Evolutionary conservation across 1,140 invertebrate genomes (phyloP).

Genomic region (Drosophila parabipectinata): DNA sequence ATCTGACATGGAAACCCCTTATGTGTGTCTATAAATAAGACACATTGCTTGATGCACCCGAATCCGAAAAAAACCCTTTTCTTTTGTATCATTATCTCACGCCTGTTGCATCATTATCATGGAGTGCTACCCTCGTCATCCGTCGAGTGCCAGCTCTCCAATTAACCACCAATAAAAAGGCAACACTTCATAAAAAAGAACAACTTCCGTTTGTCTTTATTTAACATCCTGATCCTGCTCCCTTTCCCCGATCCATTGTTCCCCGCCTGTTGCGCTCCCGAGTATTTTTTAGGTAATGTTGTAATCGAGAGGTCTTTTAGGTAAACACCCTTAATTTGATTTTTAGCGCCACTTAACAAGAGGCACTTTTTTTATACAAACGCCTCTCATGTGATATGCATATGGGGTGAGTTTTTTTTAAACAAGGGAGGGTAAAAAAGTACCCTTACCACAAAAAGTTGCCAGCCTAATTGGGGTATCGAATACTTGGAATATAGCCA

Average conservation of each 20-base stretch:
- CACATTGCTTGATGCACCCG: neutral
- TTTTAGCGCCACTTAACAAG: slow-evolving; percentile 74
- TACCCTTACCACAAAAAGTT: slow-evolving; percentile 31
- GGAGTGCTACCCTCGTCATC: slow-evolving; percentile 64
- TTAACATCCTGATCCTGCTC: slow-evolving; percentile 34
- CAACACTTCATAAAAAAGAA: slow-evolving; percentile 76
- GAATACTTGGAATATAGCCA: slow-evolving; percentile 25
- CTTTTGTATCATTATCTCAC: slow-evolving; percentile 21
- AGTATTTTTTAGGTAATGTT: slow-evolving; percentile 61
- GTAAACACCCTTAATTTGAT: slow-evolving; percentile 75
- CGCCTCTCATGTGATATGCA: slow-evolving; percentile 19
- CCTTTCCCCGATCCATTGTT: slow-evolving; percentile 33
- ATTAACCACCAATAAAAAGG: slow-evolving; percentile 82
- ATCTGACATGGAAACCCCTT: slow-evolving; percentile 47
- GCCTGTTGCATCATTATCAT: slow-evolving; percentile 67
- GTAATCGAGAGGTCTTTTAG: slow-evolving; percentile 71
- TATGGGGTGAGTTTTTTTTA: slow-evolving; percentile 65
- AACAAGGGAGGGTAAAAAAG: slow-evolving; percentile 46
- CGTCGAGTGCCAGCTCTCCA: slow-evolving; percentile 60
- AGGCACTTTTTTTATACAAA: slow-evolving; percentile 48
- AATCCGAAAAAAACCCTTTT: slow-evolving; percentile 51
- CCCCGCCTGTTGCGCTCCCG: slow-evolving; percentile 41
- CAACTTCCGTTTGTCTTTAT: slow-evolving; percentile 70
- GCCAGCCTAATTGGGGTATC: slow-evolving; percentile 69
- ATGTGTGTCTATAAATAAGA: slow-evolving; percentile 49